These are phyloP conservation scores for Sebastes itinus DNA, from an alignment of 2,797 vertebrate genomes.

Conservation along the genomic window DNA sequence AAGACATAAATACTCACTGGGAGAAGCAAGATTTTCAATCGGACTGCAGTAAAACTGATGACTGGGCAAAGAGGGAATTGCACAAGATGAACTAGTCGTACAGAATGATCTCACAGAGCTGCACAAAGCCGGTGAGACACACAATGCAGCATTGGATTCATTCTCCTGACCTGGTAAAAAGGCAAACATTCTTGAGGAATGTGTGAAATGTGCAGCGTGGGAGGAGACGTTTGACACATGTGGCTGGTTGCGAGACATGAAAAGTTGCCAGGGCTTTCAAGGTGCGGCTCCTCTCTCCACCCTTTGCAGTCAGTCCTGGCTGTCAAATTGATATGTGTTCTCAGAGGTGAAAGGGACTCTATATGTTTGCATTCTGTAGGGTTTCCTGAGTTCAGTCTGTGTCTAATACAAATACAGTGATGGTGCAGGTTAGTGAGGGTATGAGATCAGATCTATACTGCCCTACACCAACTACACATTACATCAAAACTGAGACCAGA, in stretches of 20 bases:
- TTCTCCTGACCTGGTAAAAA: slow-evolving; percentile 65
- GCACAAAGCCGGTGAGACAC: slow-evolving; percentile 25
- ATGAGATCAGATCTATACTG: neutral
- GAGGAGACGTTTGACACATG: slow-evolving; percentile 76
- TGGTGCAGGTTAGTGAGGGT: neutral
- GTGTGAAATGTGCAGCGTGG: slow-evolving; percentile 78
- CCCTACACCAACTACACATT: neutral
- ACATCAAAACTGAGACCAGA: neutral
- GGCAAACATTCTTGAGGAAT: slow-evolving; percentile 76
- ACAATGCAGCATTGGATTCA: slow-evolving; percentile 52
- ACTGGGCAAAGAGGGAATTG: slow-evolving; percentile 66
- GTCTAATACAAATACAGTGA: slow-evolving; percentile 24
- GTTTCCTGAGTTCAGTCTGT: slow-evolving; percentile 22
- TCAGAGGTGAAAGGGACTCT: slow-evolving; percentile 35
- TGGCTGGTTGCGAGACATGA: slow-evolving; percentile 71
- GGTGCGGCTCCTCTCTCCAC: slow-evolving; percentile 70
- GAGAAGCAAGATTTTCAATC: slow-evolving; percentile 66
- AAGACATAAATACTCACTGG: slow-evolving; percentile 72
- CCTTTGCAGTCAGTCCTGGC: slow-evolving; percentile 52
- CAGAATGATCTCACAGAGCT: slow-evolving; percentile 2
- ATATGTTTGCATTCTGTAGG: slow-evolving; percentile 41
- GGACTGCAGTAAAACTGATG: slow-evolving; percentile 69
- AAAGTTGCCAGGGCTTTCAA: slow-evolving; percentile 73
- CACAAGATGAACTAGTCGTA: slow-evolving; percentile 55
- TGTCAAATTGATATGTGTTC: slow-evolving; percentile 63